phyloP scores from a whole-genome alignment of 2,113 vertebrate genomes.

The Pelusios castaneus region DNA sequence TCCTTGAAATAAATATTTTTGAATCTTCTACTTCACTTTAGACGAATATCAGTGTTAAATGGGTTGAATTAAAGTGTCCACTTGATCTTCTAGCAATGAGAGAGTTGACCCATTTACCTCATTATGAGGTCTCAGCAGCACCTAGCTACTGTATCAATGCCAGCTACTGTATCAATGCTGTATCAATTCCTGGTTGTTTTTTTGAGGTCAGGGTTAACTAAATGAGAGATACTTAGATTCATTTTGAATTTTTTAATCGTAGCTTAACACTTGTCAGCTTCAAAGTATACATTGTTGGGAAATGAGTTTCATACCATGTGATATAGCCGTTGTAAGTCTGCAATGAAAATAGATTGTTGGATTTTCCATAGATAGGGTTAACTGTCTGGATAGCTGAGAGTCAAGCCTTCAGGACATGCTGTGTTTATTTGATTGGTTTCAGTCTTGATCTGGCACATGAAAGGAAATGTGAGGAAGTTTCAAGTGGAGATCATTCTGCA shows the following conservation, averaged over 20 bases:
- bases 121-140: neutral
- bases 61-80: neutral
- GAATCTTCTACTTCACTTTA: neutral
- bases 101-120: neutral
- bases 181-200: neutral
- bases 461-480: slow-evolving; percentile 52
- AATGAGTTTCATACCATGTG: neutral
- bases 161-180: neutral
- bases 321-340: neutral
- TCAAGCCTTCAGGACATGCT: slow-evolving; percentile 22
- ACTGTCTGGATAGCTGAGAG: slow-evolving; percentile 56
- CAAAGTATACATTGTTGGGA: neutral
- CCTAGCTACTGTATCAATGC: neutral
- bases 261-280: neutral
- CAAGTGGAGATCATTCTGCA: slow-evolving; percentile 53
- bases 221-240: neutral
- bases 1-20: neutral
- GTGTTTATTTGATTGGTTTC: slow-evolving; percentile 63
- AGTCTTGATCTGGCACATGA: slow-evolving; percentile 53
- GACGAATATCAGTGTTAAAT: neutral
- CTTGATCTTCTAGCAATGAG: neutral
- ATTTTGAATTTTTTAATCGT: slow-evolving; percentile 10
- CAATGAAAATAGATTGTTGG: slow-evolving; percentile 5
- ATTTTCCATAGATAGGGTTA: neutral
- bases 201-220: neutral